A percentile compares a stretch with the other conserved stretches of the same genome.
phyloP scores from a whole-genome alignment of 2,797 vertebrate genomes.

The Hephaestus fuliginosus region DNA sequence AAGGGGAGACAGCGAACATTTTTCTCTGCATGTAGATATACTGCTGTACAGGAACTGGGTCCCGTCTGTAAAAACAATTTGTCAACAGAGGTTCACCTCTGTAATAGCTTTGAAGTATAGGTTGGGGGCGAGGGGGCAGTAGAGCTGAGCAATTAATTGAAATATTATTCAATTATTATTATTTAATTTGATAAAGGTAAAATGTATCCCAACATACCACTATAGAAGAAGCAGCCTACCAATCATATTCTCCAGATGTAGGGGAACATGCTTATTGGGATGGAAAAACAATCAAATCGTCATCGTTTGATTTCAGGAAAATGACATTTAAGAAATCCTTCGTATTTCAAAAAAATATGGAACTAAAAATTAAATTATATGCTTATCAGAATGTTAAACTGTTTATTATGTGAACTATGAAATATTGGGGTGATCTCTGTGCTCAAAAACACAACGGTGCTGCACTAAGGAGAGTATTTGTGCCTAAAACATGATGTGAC shows the following conservation, averaged over 20 bases:
- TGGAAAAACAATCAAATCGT: too few species aligned
- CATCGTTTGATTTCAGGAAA: too few species aligned
- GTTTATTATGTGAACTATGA: neutral
- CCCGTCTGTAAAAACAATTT: neutral
- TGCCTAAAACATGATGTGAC: neutral
- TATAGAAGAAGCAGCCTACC: too few species aligned
- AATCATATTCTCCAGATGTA: too few species aligned
- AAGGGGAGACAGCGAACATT: neutral
- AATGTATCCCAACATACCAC: too few species aligned
- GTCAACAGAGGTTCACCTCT: neutral
- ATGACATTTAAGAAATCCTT: too few species aligned
- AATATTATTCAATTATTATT: too few species aligned
- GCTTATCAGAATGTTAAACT: neutral
- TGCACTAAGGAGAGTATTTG: neutral
- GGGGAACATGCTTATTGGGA: too few species aligned
- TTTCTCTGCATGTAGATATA: conserved; percentile 44
- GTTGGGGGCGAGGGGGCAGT: too few species aligned
- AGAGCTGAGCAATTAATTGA: too few species aligned
- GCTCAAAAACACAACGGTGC: neutral
- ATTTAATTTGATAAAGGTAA: too few species aligned
- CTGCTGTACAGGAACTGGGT: neutral
- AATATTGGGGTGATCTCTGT: neutral
- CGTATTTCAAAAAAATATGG: neutral
- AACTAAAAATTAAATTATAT: neutral
- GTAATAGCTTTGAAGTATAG: neutral